A percentile compares a stretch with the other conserved stretches of the same genome.
phyloP scores from a whole-genome alignment of 1,140 invertebrate genomes.

The Habropoda laboriosa region DNA sequence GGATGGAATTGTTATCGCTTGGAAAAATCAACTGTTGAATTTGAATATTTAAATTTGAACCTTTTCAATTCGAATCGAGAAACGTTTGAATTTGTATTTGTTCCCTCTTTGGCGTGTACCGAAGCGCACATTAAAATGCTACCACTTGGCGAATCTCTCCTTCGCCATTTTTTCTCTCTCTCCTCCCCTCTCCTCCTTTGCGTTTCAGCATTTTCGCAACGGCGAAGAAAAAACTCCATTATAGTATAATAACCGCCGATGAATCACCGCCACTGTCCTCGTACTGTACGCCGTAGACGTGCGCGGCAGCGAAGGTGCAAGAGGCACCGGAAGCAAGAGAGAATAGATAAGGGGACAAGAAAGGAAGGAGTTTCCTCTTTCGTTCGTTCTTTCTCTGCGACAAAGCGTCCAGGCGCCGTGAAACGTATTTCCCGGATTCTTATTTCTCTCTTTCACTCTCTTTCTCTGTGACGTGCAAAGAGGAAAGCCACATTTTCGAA shows the following conservation, averaged over 20 bases:
- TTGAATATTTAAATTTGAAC: too few relatives aligned
- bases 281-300: conserved; percentile 65
- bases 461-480: too few relatives aligned
- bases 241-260: conserved; percentile 74
- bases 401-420: conserved; percentile 15
- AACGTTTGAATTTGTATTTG: too few relatives aligned
- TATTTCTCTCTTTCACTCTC: not conserved
- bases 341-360: conserved; percentile 48
- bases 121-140: too few relatives aligned
- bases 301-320: conserved; percentile 52
- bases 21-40: too few relatives aligned
- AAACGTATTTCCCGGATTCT: not conserved
- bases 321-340: conserved; percentile 39
- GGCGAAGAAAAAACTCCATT: conserved; percentile 70
- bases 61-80: too few relatives aligned
- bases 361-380: conserved; percentile 46
- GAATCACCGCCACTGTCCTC: conserved; percentile 69
- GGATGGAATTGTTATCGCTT: not conserved
- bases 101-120: too few relatives aligned
- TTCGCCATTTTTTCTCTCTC: too few relatives aligned
- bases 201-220: conserved; percentile 68
- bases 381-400: conserved; percentile 28
- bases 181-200: not conserved
- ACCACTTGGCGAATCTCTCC: not conserved
- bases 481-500: not conserved